A percentile compares a stretch with the other conserved stretches of the same genome.
These are phyloP conservation scores for Zaprionus vittiger DNA, from an alignment of 1,140 invertebrate species.

Conservation along the genomic window DNA sequence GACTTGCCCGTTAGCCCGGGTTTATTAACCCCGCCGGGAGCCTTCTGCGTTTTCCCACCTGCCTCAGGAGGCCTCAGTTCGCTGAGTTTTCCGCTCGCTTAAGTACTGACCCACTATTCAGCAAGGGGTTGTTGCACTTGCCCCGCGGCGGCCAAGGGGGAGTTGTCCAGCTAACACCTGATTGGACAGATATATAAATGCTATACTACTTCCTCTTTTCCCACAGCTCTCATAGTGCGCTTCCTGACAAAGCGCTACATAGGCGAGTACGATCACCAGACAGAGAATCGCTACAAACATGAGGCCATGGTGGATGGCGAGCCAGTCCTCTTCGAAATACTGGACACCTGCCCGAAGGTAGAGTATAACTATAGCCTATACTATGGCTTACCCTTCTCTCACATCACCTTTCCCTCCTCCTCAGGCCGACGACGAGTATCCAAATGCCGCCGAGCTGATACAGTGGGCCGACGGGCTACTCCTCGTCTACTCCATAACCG, in stretches of 20 bases:
- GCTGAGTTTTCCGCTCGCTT: constrained; percentile 53
- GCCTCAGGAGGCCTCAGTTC: constrained; percentile 30
- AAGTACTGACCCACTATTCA: constrained; percentile 67
- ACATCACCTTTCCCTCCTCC: neutral
- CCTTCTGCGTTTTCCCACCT: constrained; percentile 55
- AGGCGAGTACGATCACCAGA: constrained; percentile 96
- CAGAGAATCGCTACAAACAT: constrained; percentile 96
- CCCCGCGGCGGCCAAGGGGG: neutral
- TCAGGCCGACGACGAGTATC: constrained; percentile 89
- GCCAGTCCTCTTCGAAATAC: constrained; percentile 94
- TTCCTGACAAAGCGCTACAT: constrained; percentile 96
- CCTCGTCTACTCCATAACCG: constrained; percentile 96
- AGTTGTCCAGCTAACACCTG: constrained; percentile 57
- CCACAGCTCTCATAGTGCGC: constrained; percentile 93
- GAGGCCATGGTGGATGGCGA: constrained; percentile 96
- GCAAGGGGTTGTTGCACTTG: constrained; percentile 31
- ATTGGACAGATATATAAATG: constrained; percentile 58
- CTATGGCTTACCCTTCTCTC: neutral
- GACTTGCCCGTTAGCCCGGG: constrained; percentile 26
- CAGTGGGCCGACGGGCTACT: constrained; percentile 95
- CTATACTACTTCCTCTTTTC: constrained; percentile 58
- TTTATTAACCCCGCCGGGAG: constrained; percentile 71
- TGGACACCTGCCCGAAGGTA: constrained; percentile 92
- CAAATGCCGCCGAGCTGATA: constrained; percentile 89
- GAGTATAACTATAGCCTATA: neutral